Evolutionary conservation across 2,797 vertebrate genomes (phyloP).

Genomic region (Thaleichthys pacificus): DNA sequence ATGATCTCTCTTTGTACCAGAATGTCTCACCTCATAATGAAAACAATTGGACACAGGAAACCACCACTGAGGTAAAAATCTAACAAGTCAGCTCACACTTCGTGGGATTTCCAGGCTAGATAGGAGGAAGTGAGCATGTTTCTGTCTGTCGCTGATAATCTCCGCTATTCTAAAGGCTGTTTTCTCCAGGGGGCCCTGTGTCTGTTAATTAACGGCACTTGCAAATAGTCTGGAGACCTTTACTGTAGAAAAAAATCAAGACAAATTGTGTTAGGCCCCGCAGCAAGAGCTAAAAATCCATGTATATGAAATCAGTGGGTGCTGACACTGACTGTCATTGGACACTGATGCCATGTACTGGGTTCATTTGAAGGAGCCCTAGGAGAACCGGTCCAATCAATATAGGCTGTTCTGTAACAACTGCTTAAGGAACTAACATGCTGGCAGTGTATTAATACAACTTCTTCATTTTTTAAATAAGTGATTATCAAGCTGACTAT

Average conservation of each 20-base stretch:
- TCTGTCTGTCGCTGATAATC: conserved; percentile 20
- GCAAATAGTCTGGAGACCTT: conserved; percentile 46
- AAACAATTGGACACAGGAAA: too few species aligned
- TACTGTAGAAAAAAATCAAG: conserved; percentile 40
- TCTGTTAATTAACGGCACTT: conserved; percentile 56
- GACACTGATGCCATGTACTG: conserved; percentile 26
- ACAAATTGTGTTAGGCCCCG: conserved; percentile 52
- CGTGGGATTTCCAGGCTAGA: conserved; percentile 1
- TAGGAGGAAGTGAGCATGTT: conserved; percentile 34
- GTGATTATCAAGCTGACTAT: neutral
- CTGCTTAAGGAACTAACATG: neutral
- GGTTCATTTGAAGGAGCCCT: conserved; percentile 35
- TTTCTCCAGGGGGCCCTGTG: conserved; percentile 24
- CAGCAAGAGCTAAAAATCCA: conserved; percentile 44
- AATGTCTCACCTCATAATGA: neutral
- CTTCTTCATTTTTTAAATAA: neutral
- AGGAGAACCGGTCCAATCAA: conserved; percentile 42
- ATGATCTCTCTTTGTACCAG: too few species aligned
- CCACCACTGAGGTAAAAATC: neutral
- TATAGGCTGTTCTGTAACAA: conserved; percentile 44
- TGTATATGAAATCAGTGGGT: conserved; percentile 50
- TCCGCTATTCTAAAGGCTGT: conserved; percentile 18
- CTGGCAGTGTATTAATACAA: neutral
- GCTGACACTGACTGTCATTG: conserved; percentile 38
- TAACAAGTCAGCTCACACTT: neutral